Evolutionary conservation across 2,113 vertebrate species (phyloP).

Genomic region (Chlamydotis undulata): DNA sequence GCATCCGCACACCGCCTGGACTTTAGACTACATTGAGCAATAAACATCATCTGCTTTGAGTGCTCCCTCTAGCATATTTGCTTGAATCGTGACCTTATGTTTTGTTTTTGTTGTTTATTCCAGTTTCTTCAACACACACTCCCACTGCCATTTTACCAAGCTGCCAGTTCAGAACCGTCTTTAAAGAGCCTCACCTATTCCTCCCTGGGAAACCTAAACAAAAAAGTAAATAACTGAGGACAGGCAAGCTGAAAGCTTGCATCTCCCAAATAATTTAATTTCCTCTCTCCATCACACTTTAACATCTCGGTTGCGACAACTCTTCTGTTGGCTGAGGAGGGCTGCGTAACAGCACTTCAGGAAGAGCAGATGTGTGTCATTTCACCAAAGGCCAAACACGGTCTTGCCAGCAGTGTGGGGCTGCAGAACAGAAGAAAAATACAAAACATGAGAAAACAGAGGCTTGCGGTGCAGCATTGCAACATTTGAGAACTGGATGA

Average conservation of each 20-base stretch:
- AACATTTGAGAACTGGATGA: not conserved
- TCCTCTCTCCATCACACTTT: not conserved
- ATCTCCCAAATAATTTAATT: not conserved
- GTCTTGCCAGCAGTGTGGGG: accelerated
- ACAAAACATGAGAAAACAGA: not conserved
- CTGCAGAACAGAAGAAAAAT: not conserved
- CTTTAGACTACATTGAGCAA: slow-evolving; percentile 7
- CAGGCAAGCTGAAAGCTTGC: not conserved
- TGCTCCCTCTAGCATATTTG: slow-evolving; percentile 11
- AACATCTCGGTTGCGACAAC: not conserved
- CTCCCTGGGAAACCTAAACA: not conserved
- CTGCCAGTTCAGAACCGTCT: not conserved
- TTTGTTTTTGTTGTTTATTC: slow-evolving; percentile 42
- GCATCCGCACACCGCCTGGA: not conserved
- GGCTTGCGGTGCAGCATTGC: not conserved
- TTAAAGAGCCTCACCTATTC: not conserved
- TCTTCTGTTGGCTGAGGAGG: not conserved
- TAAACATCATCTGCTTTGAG: not conserved
- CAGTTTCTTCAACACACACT: not conserved
- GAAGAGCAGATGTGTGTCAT: not conserved
- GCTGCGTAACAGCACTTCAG: not conserved
- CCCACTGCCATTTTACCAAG: not conserved
- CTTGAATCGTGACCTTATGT: slow-evolving; percentile 24
- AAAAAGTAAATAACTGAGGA: not conserved
- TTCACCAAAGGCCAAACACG: not conserved